A percentile compares a stretch with the other conserved stretches of the same genome.
phyloP scores from a whole-genome alignment of 2,113 vertebrate genomes.

The Vombatus ursinus region DNA sequence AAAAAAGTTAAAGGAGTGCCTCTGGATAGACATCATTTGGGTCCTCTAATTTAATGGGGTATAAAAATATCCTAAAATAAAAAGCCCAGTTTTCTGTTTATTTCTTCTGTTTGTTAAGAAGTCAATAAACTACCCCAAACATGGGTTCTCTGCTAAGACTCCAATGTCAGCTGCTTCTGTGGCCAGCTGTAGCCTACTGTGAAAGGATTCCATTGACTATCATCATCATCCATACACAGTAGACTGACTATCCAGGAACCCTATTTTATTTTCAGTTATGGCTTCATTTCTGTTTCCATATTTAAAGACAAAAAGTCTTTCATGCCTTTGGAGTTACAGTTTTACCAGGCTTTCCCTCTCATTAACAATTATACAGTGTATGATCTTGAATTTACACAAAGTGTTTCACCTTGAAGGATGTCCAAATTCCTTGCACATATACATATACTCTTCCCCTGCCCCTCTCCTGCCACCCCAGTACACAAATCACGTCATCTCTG shows the following conservation, averaged over 20 bases:
- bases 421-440: slow-evolving; percentile 32
- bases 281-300: slow-evolving; percentile 83
- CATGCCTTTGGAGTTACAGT: slow-evolving; percentile 70
- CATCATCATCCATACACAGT: slow-evolving; percentile 77
- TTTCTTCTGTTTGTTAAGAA: slow-evolving; percentile 82
- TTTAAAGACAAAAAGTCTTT: slow-evolving; percentile 82
- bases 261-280: slow-evolving; percentile 86
- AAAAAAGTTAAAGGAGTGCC: neutral
- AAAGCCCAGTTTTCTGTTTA: slow-evolving; percentile 80
- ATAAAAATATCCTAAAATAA: neutral
- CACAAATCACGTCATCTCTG: slow-evolving; percentile 60
- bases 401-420: slow-evolving; percentile 50
- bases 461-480: neutral
- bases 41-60: neutral
- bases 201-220: slow-evolving; percentile 84
- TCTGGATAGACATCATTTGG: neutral
- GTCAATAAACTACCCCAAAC: slow-evolving; percentile 81
- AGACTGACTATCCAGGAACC: slow-evolving; percentile 83
- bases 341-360: slow-evolving; percentile 61
- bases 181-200: slow-evolving; percentile 81
- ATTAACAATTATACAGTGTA: slow-evolving; percentile 66
- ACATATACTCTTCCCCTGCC: slow-evolving; percentile 24
- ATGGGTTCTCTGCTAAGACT: slow-evolving; percentile 80
- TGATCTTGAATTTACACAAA: slow-evolving; percentile 52
- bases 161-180: slow-evolving; percentile 82